Percentiles rank a stretch among this genome's conserved stretches.
phyloP scores from a whole-genome alignment of 2,888 invertebrate genomes.

The Lagria hirta region DNA sequence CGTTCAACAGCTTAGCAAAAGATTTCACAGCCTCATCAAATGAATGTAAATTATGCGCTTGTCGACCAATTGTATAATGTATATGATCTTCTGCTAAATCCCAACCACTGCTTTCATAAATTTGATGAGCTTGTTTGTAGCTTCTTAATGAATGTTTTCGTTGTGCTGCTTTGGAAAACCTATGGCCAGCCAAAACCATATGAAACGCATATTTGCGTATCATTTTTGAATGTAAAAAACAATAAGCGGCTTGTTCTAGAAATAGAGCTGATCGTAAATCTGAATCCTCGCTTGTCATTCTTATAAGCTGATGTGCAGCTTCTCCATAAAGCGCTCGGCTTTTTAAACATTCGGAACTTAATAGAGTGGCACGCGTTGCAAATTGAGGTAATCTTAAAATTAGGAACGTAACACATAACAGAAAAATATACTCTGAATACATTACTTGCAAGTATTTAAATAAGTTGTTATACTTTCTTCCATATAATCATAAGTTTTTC shows the following conservation, averaged over 20 bases:
- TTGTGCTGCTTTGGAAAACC: constrained; percentile 91
- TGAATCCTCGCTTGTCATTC: constrained; percentile 97
- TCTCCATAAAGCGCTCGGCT: constrained; percentile 78
- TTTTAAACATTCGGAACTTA: constrained; percentile 86
- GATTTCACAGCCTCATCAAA: constrained; percentile 70
- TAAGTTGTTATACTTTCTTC: constrained; percentile 93
- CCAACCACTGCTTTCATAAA: constrained; percentile 74
- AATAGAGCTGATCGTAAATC: constrained; percentile 91
- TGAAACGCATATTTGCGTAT: constrained; percentile 94
- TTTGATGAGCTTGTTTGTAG: constrained; percentile 90
- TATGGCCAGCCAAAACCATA: constrained; percentile 93
- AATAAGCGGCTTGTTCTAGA: constrained; percentile 93
- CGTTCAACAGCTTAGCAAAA: constrained; percentile 75
- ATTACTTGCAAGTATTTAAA: constrained; percentile 88
- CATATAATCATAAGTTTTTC: constrained; percentile 86
- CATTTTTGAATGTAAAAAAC: constrained; percentile 78
- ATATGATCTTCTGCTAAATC: constrained; percentile 94
- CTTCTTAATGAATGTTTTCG: constrained; percentile 88
- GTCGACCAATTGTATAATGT: constrained; percentile 89
- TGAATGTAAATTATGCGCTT: constrained; percentile 79
- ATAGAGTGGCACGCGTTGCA: constrained; percentile 86
- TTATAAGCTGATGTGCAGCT: constrained; percentile 92
- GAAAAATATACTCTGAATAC: too few relatives aligned
- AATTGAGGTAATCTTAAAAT: constrained; percentile 78
- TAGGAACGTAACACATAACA: constrained; percentile 6